Percentiles rank a stretch among this genome's conserved stretches.
These are phyloP conservation scores for Champsocephalus esox DNA, from an alignment of 2,797 vertebrate genomes.

Conservation along the genomic window DNA sequence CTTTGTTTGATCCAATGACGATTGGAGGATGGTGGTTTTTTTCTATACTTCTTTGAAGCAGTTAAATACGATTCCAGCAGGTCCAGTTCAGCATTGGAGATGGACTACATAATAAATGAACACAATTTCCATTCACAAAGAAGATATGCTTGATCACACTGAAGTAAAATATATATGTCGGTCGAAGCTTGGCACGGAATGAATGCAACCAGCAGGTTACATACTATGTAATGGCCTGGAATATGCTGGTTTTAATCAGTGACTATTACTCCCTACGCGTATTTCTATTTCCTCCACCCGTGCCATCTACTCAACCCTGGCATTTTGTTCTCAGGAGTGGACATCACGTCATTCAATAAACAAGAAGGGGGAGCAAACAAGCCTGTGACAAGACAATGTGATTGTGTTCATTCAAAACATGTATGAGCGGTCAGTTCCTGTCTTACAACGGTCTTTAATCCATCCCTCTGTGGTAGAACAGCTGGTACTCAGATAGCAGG, in stretches of 20 bases:
- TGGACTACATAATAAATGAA: not conserved
- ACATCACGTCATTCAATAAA: not conserved
- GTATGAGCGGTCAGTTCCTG: not conserved
- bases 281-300: not conserved
- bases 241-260: not conserved
- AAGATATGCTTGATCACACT: not conserved
- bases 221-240: not conserved
- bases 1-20: constrained; percentile 4
- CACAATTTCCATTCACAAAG: not conserved
- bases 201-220: not conserved
- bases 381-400: not conserved
- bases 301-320: not conserved
- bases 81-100: not conserved
- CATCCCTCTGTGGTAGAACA: not conserved
- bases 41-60: not conserved
- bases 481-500: not conserved
- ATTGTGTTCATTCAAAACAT: not conserved
- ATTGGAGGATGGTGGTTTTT: constrained; percentile 8
- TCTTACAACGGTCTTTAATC: not conserved
- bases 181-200: not conserved
- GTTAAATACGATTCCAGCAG: not conserved
- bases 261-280: not conserved
- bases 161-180: not conserved
- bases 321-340: no score
- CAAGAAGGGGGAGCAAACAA: not conserved